Evolutionary conservation across 2,888 invertebrate species (phyloP).

Genomic region (Sipha maydis): DNA sequence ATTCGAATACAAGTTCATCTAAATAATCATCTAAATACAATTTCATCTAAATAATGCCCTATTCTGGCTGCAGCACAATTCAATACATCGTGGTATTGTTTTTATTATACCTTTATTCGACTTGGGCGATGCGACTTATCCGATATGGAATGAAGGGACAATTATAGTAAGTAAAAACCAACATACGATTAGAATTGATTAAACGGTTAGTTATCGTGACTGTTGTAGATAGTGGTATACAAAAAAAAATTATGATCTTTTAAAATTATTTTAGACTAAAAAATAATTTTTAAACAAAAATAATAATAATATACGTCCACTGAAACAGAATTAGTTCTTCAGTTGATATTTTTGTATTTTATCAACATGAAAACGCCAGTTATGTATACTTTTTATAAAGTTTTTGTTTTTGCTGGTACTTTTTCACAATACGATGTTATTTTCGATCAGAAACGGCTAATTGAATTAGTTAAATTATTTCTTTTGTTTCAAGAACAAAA

Average conservation of each 20-base stretch:
- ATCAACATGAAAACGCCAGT: not conserved
- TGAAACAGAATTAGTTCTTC: not conserved
- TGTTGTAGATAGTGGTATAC: too few species aligned
- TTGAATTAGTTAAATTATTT: conserved; percentile 54
- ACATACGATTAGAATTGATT: too few species aligned
- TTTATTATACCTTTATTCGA: too few species aligned
- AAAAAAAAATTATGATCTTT: not conserved
- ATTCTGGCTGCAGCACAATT: too few species aligned
- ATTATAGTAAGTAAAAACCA: too few species aligned
- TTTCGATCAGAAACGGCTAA: conserved; percentile 47
- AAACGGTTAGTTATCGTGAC: too few species aligned
- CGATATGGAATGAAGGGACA: too few species aligned
- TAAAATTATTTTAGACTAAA: not conserved
- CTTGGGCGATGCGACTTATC: too few species aligned
- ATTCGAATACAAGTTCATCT: too few species aligned
- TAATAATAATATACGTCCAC: not conserved
- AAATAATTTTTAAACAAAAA: not conserved
- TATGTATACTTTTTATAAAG: not conserved
- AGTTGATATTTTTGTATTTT: not conserved
- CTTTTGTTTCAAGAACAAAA: conserved; percentile 41
- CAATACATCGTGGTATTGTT: too few species aligned
- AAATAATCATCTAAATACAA: too few species aligned
- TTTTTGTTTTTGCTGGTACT: conserved; percentile 27
- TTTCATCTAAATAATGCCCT: too few species aligned
- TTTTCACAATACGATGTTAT: conserved; percentile 36